Evolutionary conservation across 2,797 vertebrate species (phyloP), one percentile per base, ranked within the genome.

Genomic region (Rhodeus uyekii): DNA sequence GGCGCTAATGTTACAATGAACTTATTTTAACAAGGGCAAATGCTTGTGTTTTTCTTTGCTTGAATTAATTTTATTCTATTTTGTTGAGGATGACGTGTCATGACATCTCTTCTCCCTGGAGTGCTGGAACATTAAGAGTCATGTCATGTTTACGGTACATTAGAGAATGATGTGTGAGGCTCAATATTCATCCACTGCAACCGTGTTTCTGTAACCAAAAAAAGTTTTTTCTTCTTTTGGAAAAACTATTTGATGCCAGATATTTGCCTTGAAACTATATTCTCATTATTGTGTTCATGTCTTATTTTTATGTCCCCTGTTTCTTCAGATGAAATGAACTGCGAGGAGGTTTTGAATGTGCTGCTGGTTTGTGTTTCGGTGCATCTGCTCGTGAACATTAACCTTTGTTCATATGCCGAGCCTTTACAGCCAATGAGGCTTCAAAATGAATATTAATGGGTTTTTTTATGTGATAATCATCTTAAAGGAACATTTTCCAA

Each of bases 11-110:
- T 93, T 92, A 80, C 90, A 89, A 89, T 91, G 85, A 88, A 89
- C 91, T 94, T 93, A 91, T 93, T 92, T 91, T 92, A 89, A 92
- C 90, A 87, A 89, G n/a, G n/a, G n/a, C n/a, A n/a, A n/a, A n/a
- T n/a, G n/a, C n/a, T n/a, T 87, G 65, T 83, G 14, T 68, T 46
- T 68, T 13, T 82, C 27, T 36, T 46, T 65, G 44, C 60, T 22
- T 65, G 8, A 38, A 10, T 86, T 63, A 81, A 38, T 83, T 53
- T 80, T 81, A 86, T 88, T 61, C 87, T 90, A 86, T 89, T 46
- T 80, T 22, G 92, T 92, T 93, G 91, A 91, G 90, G 90, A 88
- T 88, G 87, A 87, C 85, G 85, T 53, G 88, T 91, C 86, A 91
- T 89, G 38, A 60, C 67, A 19, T 77, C 84, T 86, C 87, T 64